Evolutionary conservation across 2,113 vertebrate genomes (phyloP), one percentile per base, ranked within the genome.

Genomic region (Actenoides hombroni): DNA sequence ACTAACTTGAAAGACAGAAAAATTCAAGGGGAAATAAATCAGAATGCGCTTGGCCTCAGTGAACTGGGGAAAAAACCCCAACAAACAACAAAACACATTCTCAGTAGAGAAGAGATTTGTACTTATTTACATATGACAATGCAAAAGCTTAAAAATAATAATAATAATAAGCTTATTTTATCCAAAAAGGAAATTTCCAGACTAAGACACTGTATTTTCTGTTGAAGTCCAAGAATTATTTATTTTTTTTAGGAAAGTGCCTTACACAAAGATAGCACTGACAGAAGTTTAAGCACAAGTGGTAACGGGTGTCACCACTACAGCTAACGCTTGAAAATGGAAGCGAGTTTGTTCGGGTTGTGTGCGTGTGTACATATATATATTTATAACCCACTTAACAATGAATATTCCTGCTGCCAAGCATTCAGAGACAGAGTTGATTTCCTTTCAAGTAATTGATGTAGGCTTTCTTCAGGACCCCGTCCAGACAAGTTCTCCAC

Each of bases 371-470:
- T 68, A 86, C 39, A 2, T n/a, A 53, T 63, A 92, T 94, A 44
- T 95, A 92, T 97, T 96, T 96, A 95, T 95, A 97, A 92, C 48
- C 60, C 81, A 69, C 86, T 83, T 91, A 98, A 98, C 98, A 98
- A 98, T 98, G 97, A 97, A 92, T 96, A 96, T 96, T 97, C 97
- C 97, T 97, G 91, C 95, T 97, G 97, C 97, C 97, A 98, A 97
- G 95, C 95, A 69, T 94, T 97, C 84, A 90, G 97, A 98, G 97
- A 88, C 79, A 88, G 96, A 95, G 94, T 92, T 97, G 97, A 97
- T 97, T 99, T 99, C 98, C 98, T 98, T 98, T 98, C 96, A 97
- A 97, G 97, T 98, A 98, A 98, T 97, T 98, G 98, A 98, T 98
- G 98, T 97, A 92, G 98, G 97, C 90, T 97, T 97, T 97, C 97